Base-by-base conservation (phyloP, 2,113 vertebrate genomes). In the Peromyscus leucopus region DNA sequence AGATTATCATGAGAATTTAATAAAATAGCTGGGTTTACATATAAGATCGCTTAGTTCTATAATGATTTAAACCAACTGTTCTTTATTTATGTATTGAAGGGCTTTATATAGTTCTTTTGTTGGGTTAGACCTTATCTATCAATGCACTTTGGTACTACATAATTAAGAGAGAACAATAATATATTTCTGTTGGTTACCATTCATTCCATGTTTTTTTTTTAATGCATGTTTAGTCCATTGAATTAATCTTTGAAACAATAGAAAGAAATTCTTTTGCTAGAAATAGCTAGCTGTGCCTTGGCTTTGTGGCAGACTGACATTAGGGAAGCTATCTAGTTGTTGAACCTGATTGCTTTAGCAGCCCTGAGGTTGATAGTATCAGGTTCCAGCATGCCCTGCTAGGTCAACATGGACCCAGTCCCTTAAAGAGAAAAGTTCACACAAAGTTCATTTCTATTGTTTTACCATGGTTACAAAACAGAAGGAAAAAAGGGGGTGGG, bases 391-490 rank as follows among this genome's bases (percentile, higher is more conserved):
- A 98, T 99, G 98, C 98, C 99, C 98, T 99, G 99, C 99, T 99
- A 98, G 99, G 99, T 99, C 99, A 99, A 99, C 98, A 99, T 99
- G 98, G 99, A 99, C 99, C 98, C 98, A 98, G 98, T 98, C 99
- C 99, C 99, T 99, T 99, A 99, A 99, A 99, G 99, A 99, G 99
- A 99, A 99, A 98, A 99, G 99, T 99, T 99, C 99, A 99, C 99
- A 99, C 99, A 99, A 99, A 99, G 99, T 99, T 99, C 99, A 99
- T 98, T 97, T 98, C 99, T 99, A 99, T 99, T 99, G 99, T 99
- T 99, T 99, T 99, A 98, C 99, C 98, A 99, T 99, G 98, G 99
- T 99, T 99, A 99, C 99, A 99, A 99, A 99, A 99, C 98, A 98
- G 98, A 98, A 98, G 98, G 72, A 39, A 48, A 57, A 7, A 94